phyloP scores from a whole-genome alignment of 2,888 invertebrate genomes.

The Glyphotaelius pellucidus region DNA sequence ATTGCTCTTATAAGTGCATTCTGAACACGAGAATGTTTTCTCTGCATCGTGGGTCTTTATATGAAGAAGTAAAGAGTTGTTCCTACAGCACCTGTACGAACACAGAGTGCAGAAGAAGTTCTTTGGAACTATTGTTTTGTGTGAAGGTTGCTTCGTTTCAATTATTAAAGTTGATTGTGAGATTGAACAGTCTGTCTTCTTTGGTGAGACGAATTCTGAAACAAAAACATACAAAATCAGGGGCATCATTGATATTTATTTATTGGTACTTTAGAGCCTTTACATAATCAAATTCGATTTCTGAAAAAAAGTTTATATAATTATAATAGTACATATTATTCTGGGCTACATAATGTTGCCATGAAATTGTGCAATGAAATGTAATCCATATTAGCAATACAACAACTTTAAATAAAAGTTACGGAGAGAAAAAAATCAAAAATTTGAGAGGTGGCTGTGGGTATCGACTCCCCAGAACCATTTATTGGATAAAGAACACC shows the following conservation, averaged over 20 bases:
- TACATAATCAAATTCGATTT: too few species aligned
- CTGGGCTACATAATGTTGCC: too few species aligned
- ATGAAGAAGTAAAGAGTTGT: neutral
- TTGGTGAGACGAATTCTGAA: neutral
- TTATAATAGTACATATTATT: too few species aligned
- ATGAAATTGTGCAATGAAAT: too few species aligned
- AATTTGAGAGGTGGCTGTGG: too few species aligned
- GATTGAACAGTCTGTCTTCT: neutral
- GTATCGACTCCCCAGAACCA: too few species aligned
- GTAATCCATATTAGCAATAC: too few species aligned
- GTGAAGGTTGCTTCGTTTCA: neutral
- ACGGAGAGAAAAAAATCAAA: too few species aligned
- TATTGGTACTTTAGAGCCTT: neutral
- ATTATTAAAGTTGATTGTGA: neutral
- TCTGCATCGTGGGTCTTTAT: neutral
- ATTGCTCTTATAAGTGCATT: neutral
- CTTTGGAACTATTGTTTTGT: neutral
- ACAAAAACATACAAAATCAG: neutral
- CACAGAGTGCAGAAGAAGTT: neutral
- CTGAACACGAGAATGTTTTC: neutral
- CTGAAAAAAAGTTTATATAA: too few species aligned
- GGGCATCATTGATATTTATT: too few species aligned
- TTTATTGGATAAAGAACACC: too few species aligned
- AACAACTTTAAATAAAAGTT: too few species aligned
- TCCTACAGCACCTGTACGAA: neutral